These are phyloP conservation scores for Palythoa heliodiscus DNA, from an alignment of 92 coral and sea anemone genomes.

Conservation along the genomic window DNA sequence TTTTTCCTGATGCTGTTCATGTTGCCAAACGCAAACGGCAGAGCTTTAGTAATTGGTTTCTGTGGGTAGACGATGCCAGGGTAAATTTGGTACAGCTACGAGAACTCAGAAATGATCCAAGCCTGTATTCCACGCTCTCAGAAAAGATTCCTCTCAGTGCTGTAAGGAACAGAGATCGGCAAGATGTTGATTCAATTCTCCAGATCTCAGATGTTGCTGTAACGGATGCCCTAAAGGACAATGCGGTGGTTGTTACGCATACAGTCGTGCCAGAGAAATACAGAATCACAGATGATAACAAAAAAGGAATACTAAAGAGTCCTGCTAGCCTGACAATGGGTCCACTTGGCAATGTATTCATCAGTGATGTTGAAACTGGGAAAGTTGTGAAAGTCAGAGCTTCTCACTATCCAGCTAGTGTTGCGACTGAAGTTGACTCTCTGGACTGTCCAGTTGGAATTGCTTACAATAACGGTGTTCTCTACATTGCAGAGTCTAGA, in stretches of 20 bases:
- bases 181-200: conserved; percentile 29
- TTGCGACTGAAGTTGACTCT: conserved; percentile 6
- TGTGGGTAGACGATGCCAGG: conserved; percentile 20
- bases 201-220: conserved; percentile 11
- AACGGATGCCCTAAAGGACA: conserved; percentile 1
- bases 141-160: conserved; percentile 7
- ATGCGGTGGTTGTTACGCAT: conserved; percentile 30
- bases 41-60: conserved; percentile 39
- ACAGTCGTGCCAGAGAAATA: conserved; percentile 50
- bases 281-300: conserved; percentile 41
- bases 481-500: conserved; percentile 22
- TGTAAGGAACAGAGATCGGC: conserved; percentile 27
- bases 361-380: conserved; percentile 48
- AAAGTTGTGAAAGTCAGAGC: conserved; percentile 20
- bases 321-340: conserved; percentile 9
- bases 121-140: conserved; percentile 14
- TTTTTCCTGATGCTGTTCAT: conserved; percentile 46
- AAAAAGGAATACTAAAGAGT: conserved; percentile 18
- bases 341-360: conserved; percentile 34
- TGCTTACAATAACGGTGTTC: conserved; percentile 15
- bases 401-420: conserved; percentile 10
- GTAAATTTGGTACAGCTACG: conserved; percentile 41
- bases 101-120: conserved; percentile 42
- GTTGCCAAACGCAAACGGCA: conserved; percentile 53
- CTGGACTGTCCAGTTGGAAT: conserved; percentile 20